Conservation (phyloP, 2,797 vertebrate genomes). For the Brachyalestes nurse region DNA sequence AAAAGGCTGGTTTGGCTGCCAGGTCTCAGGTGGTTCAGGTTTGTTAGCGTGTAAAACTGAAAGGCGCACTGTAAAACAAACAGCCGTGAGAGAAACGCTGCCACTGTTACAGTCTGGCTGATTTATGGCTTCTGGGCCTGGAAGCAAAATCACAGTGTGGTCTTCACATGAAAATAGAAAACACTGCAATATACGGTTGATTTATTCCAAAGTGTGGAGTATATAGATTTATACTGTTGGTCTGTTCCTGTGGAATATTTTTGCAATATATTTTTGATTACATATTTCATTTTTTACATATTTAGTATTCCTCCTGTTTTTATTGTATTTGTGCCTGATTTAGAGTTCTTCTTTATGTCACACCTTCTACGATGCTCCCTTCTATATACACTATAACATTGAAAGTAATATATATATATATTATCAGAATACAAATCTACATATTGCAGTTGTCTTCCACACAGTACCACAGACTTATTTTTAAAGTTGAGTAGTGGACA, state of each 20-base stretch:
- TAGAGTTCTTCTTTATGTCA: no score
- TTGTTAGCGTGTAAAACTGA: slow-evolving; percentile 18
- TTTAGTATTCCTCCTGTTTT: no score
- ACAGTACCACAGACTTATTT: no score
- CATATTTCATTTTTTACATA: no score
- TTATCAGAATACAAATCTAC: no score
- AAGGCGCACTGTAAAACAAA: slow-evolving; percentile 6
- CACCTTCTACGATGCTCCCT: no score
- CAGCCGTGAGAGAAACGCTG: neutral
- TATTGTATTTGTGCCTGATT: no score
- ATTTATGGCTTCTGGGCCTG: slow-evolving; percentile 5
- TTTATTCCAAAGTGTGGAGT: neutral
- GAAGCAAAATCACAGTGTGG: neutral
- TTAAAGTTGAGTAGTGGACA: no score
- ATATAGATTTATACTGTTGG: neutral
- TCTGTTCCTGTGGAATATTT: neutral
- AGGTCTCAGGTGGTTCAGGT: slow-evolving; percentile 35
- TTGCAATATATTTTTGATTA: neutral
- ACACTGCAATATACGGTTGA: neutral
- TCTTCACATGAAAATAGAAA: neutral
- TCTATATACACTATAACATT: no score
- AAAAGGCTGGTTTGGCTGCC: slow-evolving; percentile 5
- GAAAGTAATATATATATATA: no score
- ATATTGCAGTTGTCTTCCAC: no score
- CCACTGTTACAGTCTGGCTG: neutral